These are phyloP conservation scores for Mizuhopecten yessoensis DNA, from an alignment of 1,140 invertebrate species.

Conservation along the genomic window DNA sequence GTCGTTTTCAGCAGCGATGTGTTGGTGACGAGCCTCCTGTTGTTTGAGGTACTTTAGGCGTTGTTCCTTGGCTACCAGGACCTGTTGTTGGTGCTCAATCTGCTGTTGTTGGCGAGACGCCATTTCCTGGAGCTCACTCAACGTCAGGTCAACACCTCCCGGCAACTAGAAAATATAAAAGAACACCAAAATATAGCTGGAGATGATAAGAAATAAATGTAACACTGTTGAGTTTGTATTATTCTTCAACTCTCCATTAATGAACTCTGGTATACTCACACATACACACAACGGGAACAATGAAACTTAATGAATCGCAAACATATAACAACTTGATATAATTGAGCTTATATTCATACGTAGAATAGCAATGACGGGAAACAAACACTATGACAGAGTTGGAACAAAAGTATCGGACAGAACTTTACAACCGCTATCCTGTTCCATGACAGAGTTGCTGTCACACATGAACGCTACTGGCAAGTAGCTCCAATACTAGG, in stretches of 20 bases:
- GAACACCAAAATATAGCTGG: neutral
- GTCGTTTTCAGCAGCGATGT: conserved; percentile 94
- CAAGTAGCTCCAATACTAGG: neutral
- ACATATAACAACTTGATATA: too few relatives aligned
- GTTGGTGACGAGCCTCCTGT: conserved; percentile 92
- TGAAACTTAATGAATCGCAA: too few relatives aligned
- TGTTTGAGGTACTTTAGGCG: conserved; percentile 95
- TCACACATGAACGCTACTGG: neutral
- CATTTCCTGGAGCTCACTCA: conserved; percentile 97
- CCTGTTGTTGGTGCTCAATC: conserved; percentile 96
- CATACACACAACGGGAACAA: too few relatives aligned
- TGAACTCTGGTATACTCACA: too few relatives aligned
- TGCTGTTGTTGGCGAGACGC: conserved; percentile 97
- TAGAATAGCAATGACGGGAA: neutral
- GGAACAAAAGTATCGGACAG: too few relatives aligned
- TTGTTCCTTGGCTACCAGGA: conserved; percentile 95
- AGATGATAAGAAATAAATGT: neutral
- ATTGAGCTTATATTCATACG: too few relatives aligned
- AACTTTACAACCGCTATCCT: neutral
- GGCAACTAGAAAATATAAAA: conserved; percentile 88
- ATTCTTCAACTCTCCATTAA: too few relatives aligned
- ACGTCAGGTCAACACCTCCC: conserved; percentile 89
- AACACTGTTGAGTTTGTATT: too few relatives aligned
- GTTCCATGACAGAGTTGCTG: neutral
- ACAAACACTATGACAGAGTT: neutral